Conservation (phyloP, 1,140 invertebrate species). For the Anastatus disparis region DNA sequence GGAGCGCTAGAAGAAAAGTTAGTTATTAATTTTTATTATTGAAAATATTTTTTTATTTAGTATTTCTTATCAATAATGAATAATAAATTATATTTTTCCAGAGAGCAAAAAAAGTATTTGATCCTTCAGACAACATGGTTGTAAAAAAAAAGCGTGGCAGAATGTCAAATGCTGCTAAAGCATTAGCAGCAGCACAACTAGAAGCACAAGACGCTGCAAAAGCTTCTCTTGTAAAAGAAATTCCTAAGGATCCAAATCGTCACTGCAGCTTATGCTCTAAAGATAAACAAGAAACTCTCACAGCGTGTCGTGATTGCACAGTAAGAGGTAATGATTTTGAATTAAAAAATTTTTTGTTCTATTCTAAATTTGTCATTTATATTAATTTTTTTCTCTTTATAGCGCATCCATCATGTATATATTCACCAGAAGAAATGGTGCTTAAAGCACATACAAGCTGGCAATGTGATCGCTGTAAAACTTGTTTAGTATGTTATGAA, state of each 20-base stretch:
- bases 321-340: conserved; percentile 73
- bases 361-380: conserved; percentile 19
- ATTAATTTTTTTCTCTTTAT: conserved; percentile 40
- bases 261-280: conserved; percentile 64
- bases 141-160: conserved; percentile 74
- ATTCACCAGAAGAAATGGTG: conserved; percentile 72
- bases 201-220: conserved; percentile 54
- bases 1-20: conserved; percentile 64
- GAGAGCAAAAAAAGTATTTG: conserved; percentile 80
- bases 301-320: conserved; percentile 82
- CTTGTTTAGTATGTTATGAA: conserved; percentile 76
- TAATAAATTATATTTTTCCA: conserved; percentile 49
- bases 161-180: conserved; percentile 67
- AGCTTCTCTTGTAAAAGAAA: conserved; percentile 44
- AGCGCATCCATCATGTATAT: conserved; percentile 76
- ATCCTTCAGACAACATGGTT: conserved; percentile 81
- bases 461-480: conserved; percentile 80
- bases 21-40: conserved; percentile 26
- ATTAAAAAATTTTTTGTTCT: conserved; percentile 21
- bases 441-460: conserved; percentile 75
- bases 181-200: conserved; percentile 49
- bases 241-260: conserved; percentile 65
- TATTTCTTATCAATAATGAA: conserved; percentile 21
- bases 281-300: conserved; percentile 72
- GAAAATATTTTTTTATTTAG: neutral